Evolutionary conservation across 64 coral and sea anemone species (phyloP), one percentile per base, ranked within the genome.

Genomic region (Montipora efflorescens): DNA sequence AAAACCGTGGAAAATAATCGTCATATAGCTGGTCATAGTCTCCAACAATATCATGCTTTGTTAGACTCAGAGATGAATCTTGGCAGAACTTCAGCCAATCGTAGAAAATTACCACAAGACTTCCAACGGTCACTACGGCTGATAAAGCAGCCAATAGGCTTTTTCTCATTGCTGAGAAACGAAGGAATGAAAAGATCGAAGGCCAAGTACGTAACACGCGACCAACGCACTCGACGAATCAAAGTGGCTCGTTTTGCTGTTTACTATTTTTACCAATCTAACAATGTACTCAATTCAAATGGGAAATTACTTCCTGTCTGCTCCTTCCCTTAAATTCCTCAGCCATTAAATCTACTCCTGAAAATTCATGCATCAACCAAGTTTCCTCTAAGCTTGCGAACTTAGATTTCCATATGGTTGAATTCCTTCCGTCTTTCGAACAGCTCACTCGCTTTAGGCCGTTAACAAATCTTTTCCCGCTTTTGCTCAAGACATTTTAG

Each of bases 1-100:
- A 98, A 19, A 62, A 36, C 12, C 89, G 87, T 15, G 96, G 93
- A 51, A 98, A 98, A 47, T 90, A 95, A 4, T 90, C 59, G 14
- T 90, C 47, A 9, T 90, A 87, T 28, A 83, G 76, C 13, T 5
- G 61, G 19, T 96, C 95, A 93, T 93, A 93, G 16, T 59, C 78
- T 25, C 88, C 93, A 64, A 95, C 93, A 21, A 95, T 78, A 49
- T 95, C 93, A 79, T 64, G 93, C 45, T 90, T 90, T 48, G 19
- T 28, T 4, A 86, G 82, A 86, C 45, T 20, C 7, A 86, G 82
- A 47, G 44, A 22, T 4, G 82, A 51, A 64, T 72, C 82, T 47
- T 72, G 82, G n/a, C 64, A 48, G 8, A 51, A 50, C 82, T 86
- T 86, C 8, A 47, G 44, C 19, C 67, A 45, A 48, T 86, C 66